These are phyloP conservation scores for Bruchidius siliquastri DNA, from an alignment of 2,888 invertebrate genomes.

Conservation along the genomic window DNA sequence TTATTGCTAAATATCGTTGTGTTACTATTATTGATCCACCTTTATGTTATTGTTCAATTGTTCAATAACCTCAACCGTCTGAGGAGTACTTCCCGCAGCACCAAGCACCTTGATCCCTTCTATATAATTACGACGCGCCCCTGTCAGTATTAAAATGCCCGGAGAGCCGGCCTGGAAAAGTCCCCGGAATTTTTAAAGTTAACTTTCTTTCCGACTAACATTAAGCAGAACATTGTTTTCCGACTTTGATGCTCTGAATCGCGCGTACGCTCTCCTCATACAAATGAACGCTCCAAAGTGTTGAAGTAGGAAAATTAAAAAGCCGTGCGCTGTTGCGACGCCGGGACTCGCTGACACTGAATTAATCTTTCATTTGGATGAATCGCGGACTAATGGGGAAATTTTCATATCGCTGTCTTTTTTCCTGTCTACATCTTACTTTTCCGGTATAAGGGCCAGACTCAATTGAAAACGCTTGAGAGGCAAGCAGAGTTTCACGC, in stretches of 20 bases:
- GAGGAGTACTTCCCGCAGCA: no score
- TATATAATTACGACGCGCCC: not conserved
- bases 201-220: not conserved
- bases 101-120: no score
- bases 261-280: not conserved
- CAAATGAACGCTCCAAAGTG: not conserved
- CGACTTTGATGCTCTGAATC: not conserved
- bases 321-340: not conserved
- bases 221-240: not conserved
- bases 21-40: no score
- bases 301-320: not conserved
- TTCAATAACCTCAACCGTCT: no score
- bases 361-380: not conserved
- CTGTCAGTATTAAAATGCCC: not conserved
- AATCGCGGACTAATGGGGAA: not conserved
- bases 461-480: no score
- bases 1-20: no score
- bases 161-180: not conserved
- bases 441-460: no score
- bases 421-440: not conserved
- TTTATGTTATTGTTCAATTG: no score
- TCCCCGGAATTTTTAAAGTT: not conserved
- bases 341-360: not conserved
- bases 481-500: no score
- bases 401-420: not conserved